Conservation (phyloP, 1,140 invertebrate genomes). For the Ptiloglossa arizonensis region DNA sequence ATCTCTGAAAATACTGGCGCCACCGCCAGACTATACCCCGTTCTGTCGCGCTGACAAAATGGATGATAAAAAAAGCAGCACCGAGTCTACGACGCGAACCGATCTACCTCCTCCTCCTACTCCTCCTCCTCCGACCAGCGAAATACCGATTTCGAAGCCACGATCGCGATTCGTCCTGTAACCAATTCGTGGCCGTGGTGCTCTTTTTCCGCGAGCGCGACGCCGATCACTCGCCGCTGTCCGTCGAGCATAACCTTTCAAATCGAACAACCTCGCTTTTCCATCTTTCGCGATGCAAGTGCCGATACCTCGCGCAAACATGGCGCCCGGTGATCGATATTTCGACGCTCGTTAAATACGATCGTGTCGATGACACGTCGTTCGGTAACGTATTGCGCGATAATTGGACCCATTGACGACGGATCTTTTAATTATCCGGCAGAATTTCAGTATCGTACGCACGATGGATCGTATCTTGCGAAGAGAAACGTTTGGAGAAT, state of each 20-base stretch:
- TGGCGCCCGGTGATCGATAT: not conserved
- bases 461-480: too few species aligned
- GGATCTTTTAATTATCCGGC: too few species aligned
- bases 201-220: not conserved
- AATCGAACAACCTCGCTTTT: not conserved
- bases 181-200: not conserved
- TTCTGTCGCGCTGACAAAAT: slow-evolving; percentile 48
- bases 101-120: slow-evolving; percentile 7
- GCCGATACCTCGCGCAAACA: not conserved
- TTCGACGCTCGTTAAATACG: not conserved
- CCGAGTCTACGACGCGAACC: not conserved
- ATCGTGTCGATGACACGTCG: not conserved
- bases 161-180: slow-evolving; percentile 27
- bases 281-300: not conserved
- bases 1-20: slow-evolving; percentile 49
- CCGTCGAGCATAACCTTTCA: not conserved
- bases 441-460: too few species aligned
- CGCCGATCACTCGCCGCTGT: not conserved
- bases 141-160: slow-evolving; percentile 52
- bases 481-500: too few species aligned
- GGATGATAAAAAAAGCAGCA: slow-evolving; percentile 46
- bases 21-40: slow-evolving; percentile 12
- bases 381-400: not conserved
- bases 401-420: too few species aligned
- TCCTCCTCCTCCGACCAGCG: slow-evolving; percentile 7